Base-by-base conservation (phyloP, 2,113 vertebrate species). In the Alosa alosa region DNA sequence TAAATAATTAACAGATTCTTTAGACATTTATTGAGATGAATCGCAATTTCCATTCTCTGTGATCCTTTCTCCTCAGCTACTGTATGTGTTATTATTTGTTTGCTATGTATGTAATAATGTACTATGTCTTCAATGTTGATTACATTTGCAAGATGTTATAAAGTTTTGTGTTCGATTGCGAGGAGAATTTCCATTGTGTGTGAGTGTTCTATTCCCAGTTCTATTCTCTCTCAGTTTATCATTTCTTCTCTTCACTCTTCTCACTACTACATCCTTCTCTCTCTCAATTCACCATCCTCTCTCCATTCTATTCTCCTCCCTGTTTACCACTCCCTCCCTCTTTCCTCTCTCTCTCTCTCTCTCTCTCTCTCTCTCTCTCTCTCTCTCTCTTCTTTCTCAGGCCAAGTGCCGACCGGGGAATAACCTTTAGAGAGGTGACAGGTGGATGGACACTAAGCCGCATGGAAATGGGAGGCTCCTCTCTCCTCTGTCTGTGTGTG, bases 381-480 rank as follows among this genome's bases (percentile, higher is more conserved):
- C 55, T 22, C 18, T 6, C 20, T 60, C 4, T 22, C 91, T 92
- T 90, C 91, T 93, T 91, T 90, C 94, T 89, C 91, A 3, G 87
- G 90, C 93, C 92, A 88, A 90, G 85, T 92, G 91, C 91, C 92
- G 47, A 84, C 31, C 93, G 88, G 89, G 85, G 22, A 81, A 85
- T 94, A 92, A 94, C 95, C 95, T 95, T 95, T 96, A 92, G 93
- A 94, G 96, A 95, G 94, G 95, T 95, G 95, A 95, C 92, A 93
- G 94, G 95, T 95, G 94, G 87, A 95, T 94, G 95, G 94, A 97
- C 95, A 94, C 91, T 94, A 91, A 95, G 93, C 93, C 94, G 95
- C 64, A 25, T 25, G 3, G 8, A 25, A 11, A 25, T 8, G 7
- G 6, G 64, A n/a, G 60, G 20, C 20, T 68, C 22, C 20, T 52